These are phyloP conservation scores for Himalopsyche tibetana DNA, from an alignment of 2,888 invertebrate species.

Conservation along the genomic window DNA sequence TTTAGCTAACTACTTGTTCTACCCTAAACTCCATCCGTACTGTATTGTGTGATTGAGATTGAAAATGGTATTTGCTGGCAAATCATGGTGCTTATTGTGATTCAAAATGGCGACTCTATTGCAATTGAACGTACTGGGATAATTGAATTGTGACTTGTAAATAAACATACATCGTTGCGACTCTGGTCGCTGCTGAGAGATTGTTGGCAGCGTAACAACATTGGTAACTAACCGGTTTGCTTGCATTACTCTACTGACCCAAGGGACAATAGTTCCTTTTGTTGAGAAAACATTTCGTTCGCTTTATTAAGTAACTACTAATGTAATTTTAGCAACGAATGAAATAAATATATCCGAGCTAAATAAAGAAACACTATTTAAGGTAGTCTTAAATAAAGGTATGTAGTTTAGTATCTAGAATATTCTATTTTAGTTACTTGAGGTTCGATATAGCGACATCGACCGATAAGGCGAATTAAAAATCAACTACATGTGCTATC, in stretches of 20 bases:
- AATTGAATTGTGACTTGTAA: constrained; percentile 18
- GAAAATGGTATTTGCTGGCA: not conserved
- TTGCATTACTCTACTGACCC: constrained; percentile 2
- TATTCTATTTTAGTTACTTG: too few species aligned
- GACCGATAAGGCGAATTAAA: too few species aligned
- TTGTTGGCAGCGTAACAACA: not conserved
- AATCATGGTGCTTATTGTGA: not conserved
- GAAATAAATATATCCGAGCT: not conserved
- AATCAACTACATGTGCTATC: too few species aligned
- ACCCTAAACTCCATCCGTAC: too few species aligned
- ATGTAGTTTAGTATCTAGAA: too few species aligned
- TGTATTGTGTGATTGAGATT: not conserved
- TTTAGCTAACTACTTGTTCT: too few species aligned
- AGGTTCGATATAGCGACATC: too few species aligned
- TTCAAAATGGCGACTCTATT: not conserved
- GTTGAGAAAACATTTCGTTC: not conserved
- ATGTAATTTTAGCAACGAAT: not conserved
- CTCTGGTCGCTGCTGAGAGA: constrained; percentile 5
- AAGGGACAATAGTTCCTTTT: not conserved
- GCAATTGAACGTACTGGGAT: not conserved
- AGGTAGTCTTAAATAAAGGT: too few species aligned
- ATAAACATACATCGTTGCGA: not conserved
- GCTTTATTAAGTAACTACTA: not conserved
- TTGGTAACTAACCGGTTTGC: not conserved
- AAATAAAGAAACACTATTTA: not conserved